phyloP scores from a whole-genome alignment of 2,797 vertebrate species.

The Lycodopsis pacificus region DNA sequence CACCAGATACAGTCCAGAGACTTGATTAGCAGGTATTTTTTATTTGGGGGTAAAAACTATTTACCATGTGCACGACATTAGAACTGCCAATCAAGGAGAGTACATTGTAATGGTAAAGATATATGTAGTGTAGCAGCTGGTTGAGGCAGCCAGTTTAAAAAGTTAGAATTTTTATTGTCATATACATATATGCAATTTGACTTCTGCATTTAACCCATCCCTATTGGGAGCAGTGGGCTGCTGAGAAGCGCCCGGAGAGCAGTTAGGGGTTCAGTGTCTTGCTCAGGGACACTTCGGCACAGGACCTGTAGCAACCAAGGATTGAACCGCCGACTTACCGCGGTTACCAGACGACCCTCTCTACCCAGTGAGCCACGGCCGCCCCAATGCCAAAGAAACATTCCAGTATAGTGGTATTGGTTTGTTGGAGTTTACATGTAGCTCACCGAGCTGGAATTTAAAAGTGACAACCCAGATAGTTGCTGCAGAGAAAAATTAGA shows the following conservation, averaged over 20 bases:
- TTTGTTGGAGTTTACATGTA: neutral
- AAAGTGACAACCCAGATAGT: constrained; percentile 1
- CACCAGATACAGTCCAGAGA: constrained; percentile 7
- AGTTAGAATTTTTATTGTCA: too few species aligned
- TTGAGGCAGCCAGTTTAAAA: neutral
- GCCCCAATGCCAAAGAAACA: neutral
- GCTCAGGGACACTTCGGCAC: too few species aligned
- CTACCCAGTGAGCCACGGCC: too few species aligned
- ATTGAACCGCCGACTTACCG: too few species aligned
- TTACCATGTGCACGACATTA: constrained; percentile 1
- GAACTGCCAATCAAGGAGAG: neutral
- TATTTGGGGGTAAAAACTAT: neutral
- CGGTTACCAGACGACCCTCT: too few species aligned
- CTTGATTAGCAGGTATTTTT: constrained; percentile 5
- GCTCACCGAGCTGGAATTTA: neutral
- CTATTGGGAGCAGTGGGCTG: too few species aligned
- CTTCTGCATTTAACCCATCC: too few species aligned
- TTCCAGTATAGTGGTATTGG: neutral
- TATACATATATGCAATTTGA: too few species aligned
- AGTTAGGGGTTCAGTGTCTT: too few species aligned
- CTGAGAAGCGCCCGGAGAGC: too few species aligned
- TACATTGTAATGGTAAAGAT: neutral
- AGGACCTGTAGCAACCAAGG: too few species aligned
- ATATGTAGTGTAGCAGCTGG: neutral
- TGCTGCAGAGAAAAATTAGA: neutral